Percentiles rank a stretch among this genome's conserved stretches.
phyloP scores from a whole-genome alignment of 2,888 invertebrate species.

The Tipula helvola region DNA sequence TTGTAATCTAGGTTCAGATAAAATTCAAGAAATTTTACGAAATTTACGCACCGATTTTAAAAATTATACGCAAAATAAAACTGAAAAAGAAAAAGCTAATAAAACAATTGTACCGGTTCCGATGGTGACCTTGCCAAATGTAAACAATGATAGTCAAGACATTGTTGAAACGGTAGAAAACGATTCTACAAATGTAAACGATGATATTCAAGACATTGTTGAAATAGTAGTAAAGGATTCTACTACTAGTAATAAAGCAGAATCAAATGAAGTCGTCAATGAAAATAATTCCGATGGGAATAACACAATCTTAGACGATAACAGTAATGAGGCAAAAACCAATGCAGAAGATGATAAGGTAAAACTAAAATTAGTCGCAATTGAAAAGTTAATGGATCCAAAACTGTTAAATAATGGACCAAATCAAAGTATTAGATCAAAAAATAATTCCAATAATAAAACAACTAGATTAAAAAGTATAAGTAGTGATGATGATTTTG shows the following conservation, averaged over 20 bases:
- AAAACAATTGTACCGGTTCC: background rate
- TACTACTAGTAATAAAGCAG: background rate
- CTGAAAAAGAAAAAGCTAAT: background rate
- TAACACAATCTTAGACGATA: background rate
- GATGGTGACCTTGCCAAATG: background rate
- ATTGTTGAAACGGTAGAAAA: background rate
- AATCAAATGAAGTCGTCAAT: background rate
- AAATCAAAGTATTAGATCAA: background rate
- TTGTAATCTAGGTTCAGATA: constrained; percentile 1
- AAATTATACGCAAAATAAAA: background rate
- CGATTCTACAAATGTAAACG: background rate
- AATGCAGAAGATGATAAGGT: background rate
- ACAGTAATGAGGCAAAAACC: background rate
- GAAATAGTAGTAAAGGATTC: background rate
- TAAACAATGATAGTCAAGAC: background rate
- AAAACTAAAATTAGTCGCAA: constrained; percentile 15
- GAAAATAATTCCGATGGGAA: background rate
- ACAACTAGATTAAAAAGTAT: constrained; percentile 14
- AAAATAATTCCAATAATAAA: constrained; percentile 7
- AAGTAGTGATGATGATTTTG: constrained; percentile 8
- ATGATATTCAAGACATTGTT: background rate
- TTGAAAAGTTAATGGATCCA: constrained; percentile 17
- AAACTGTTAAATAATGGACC: constrained; percentile 11
- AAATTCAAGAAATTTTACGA: background rate
- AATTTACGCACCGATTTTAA: background rate